Evolutionary conservation across 2,797 vertebrate species (phyloP), one percentile per base, ranked within the genome.

Genomic region (Trachops cirrhosus): DNA sequence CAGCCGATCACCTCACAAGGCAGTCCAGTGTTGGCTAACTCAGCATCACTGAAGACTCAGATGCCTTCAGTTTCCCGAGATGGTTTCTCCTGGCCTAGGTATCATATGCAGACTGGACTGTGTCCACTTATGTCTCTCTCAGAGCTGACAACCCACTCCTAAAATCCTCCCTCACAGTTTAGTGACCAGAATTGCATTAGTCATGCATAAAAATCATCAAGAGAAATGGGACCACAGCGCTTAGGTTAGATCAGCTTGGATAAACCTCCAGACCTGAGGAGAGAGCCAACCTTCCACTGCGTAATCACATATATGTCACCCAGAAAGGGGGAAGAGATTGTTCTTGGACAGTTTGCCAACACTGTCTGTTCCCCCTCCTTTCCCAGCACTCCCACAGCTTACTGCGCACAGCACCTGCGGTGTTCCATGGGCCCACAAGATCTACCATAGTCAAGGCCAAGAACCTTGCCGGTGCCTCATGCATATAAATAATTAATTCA

Each of bases 341-440:
- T 26, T 59, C 68, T 39, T 10, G 8, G 24, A 62, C 5, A 0
- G 24, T 29, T 1, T 7, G 21, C 18, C 50, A 21, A 19, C 24
- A 6, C 34, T 10, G 21, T 32, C 54, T n/a, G 2, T 29, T 71
- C 52, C 46, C 41, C 44, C 11, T 32, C 14, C 12, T 14, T 6
- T 57, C 34, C 71, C 9, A 6, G 59, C 9, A 9, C 12, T 18
- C 19, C 48, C 22, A 12, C 1, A 1, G 83, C 9, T 41, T 24
- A 19, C n/a, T 0, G 0, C 1, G 8, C 21, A 0, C 7, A 37
- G n/a, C 39, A n/a, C 48, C 37, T 82, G 39, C 0, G 0, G 2
- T 68, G 78, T 34, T 80, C 52, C 4, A 0, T 32, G 22, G n/a
- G 41, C 26, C 21, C n/a, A 48, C n/a, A 29, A 78, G 50, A 59